phyloP scores from a whole-genome alignment of 1,140 invertebrate genomes.

The Drosophila hydei region DNA sequence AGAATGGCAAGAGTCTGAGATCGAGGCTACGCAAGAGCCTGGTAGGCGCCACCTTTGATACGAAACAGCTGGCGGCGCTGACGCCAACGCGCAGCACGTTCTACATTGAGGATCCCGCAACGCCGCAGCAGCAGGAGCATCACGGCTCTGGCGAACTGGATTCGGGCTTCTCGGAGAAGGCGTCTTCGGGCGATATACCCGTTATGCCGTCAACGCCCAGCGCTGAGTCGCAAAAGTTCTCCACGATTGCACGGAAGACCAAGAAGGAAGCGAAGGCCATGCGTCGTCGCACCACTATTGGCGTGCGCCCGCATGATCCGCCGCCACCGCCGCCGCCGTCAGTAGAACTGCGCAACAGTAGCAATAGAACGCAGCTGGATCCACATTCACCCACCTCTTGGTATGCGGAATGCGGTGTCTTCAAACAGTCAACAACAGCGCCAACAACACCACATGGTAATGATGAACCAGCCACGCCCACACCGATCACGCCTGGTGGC shows the following conservation, averaged over 20 bases:
- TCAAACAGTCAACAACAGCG: conserved; percentile 69
- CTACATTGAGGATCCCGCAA: conserved; percentile 86
- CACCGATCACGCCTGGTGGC: conserved; percentile 55
- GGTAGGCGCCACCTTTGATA: conserved; percentile 83
- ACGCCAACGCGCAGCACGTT: conserved; percentile 86
- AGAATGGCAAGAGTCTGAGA: conserved; percentile 84
- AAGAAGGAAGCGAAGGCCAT: conserved; percentile 69
- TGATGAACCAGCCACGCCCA: conserved; percentile 52
- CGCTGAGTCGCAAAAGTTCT: conserved; percentile 65
- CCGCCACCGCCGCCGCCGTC: conserved; percentile 80
- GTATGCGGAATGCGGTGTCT: conserved; percentile 85
- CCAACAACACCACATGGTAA: conserved; percentile 12
- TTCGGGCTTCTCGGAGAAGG: conserved; percentile 85
- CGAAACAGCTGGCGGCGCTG: conserved; percentile 71
- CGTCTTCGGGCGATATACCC: conserved; percentile 44
- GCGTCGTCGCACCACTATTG: conserved; percentile 68
- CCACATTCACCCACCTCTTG: conserved; percentile 82
- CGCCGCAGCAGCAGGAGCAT: conserved; percentile 32
- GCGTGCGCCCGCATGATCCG: conserved; percentile 76
- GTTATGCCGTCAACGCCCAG: conserved; percentile 22
- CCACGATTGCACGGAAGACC: conserved; percentile 61
- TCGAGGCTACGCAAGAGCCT: conserved; percentile 85
- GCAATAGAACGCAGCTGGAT: conserved; percentile 8
- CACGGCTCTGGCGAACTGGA: conserved; percentile 85
- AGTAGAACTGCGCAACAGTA: conserved; percentile 6